Evolutionary conservation across 2,888 invertebrate genomes (phyloP).

Genomic region (Cenopis cana): DNA sequence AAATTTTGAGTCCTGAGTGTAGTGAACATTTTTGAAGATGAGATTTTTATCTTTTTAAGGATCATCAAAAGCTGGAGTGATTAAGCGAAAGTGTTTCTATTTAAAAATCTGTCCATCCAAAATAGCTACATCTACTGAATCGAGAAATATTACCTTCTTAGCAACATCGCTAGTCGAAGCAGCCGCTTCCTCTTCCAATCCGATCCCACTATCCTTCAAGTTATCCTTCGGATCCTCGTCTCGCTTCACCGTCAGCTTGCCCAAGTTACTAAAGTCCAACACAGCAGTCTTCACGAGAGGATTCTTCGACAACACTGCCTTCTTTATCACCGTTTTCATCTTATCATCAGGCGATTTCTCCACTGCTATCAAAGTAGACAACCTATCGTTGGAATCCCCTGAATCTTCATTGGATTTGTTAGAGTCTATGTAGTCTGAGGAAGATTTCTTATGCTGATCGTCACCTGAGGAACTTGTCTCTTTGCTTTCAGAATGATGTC

Average conservation of each 20-base stretch:
- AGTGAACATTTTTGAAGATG: too few relatives aligned
- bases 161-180: constrained; percentile 63
- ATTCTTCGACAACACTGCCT: constrained; percentile 72
- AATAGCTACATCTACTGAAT: not conserved
- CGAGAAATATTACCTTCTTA: constrained; percentile 67
- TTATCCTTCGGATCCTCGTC: constrained; percentile 68
- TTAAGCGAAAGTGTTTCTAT: too few relatives aligned
- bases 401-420: constrained; percentile 80
- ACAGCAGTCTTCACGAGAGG: constrained; percentile 73
- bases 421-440: constrained; percentile 74
- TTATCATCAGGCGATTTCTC: constrained; percentile 74
- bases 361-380: constrained; percentile 71
- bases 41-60: too few relatives aligned
- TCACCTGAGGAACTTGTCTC: constrained; percentile 82
- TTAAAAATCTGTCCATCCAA: too few relatives aligned
- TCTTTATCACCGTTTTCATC: constrained; percentile 78
- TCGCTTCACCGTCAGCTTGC: constrained; percentile 64
- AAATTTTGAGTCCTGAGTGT: too few relatives aligned
- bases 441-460: constrained; percentile 75
- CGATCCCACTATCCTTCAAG: constrained; percentile 77
- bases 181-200: constrained; percentile 66
- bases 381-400: constrained; percentile 69
- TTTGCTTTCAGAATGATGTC: constrained; percentile 85
- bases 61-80: too few relatives aligned
- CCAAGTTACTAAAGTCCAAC: constrained; percentile 72